Percentiles rank a stretch among this genome's conserved stretches.
Evolutionary conservation across 2,888 invertebrate species (phyloP).

Genomic region (Mimumesa dahlbomi): DNA sequence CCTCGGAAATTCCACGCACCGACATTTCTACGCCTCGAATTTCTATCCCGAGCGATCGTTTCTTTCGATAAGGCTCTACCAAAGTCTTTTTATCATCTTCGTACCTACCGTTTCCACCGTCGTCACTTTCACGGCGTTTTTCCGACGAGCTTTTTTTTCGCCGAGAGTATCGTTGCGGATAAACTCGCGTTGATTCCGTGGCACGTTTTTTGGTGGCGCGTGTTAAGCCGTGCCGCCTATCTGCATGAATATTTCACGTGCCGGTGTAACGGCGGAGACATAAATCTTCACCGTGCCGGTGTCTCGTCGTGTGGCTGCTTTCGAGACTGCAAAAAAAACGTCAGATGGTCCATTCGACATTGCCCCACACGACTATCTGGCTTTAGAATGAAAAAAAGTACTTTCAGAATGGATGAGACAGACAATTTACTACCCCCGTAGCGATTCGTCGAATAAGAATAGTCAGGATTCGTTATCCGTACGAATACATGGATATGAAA

Average conservation of each 20-base stretch:
- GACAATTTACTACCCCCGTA: neutral
- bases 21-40: no score
- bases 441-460: no score
- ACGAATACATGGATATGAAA: no score
- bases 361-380: neutral
- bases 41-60: no score
- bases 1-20: no score
- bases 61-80: no score
- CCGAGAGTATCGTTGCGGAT: no score
- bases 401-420: neutral
- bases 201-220: slow-evolving; percentile 15
- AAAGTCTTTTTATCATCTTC: no score
- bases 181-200: slow-evolving; percentile 1
- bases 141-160: no score
- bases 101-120: no score
- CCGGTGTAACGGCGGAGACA: slow-evolving; percentile 15
- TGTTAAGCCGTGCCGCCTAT: slow-evolving; percentile 27
- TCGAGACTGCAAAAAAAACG: slow-evolving; percentile 25
- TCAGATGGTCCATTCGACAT: slow-evolving; percentile 22
- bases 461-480: no score
- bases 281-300: slow-evolving; percentile 22
- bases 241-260: slow-evolving; percentile 36
- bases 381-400: neutral
- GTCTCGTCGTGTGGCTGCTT: slow-evolving; percentile 9
- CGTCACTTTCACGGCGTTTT: no score